Base-by-base conservation (phyloP, 1,140 invertebrate species). In the Lepidotrigona ventralis region DNA sequence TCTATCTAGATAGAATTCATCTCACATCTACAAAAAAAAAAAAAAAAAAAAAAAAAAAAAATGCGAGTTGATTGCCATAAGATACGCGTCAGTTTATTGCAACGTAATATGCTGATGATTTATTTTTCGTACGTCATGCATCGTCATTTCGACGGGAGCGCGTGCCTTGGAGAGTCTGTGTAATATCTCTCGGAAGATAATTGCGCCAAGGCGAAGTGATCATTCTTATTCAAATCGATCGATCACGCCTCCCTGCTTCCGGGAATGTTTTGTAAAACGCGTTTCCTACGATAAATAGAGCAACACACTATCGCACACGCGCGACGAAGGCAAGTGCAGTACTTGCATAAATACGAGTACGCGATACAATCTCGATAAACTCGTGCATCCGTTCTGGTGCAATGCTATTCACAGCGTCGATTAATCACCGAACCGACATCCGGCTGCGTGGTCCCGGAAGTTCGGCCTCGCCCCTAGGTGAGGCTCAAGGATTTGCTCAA, bases 401-500 rank as follows among this genome's bases (percentile, higher is more conserved):
- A 56, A 74, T 51, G 23, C 58, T 71, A 76, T 58, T 75, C 54
- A 56, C 66, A 84, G 74, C 26, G 63, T 70, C 70, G 70, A 82
- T 82, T 60, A 78, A 82, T 33, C 21, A 46, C 39, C 60, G 68
- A 64, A 68, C 73, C 73, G 19, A 60, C 39, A 39, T 60, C 39
- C 78, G 78, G 78, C n/a, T 3, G 21, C 33, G 69, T 51, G 54
- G 64, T 6, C 14, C 78, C 54, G 78, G n/a, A 63, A 8, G 64
- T 46, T 56, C 15, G 26, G 68, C 23, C 12, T 46, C 21, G 17
- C 12, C 68, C 21, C 2, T 72, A 81, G 53, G 26, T 23, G 33
- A 33, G 33, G 58, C 58, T 60, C 74, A 79, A 88, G 73, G 60
- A 87, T 21, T 85, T 85, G 79, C 86, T 87, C 78, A 88, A 88